Conservation (phyloP, 2,888 invertebrate genomes). For the Drosophila melanocephala region DNA sequence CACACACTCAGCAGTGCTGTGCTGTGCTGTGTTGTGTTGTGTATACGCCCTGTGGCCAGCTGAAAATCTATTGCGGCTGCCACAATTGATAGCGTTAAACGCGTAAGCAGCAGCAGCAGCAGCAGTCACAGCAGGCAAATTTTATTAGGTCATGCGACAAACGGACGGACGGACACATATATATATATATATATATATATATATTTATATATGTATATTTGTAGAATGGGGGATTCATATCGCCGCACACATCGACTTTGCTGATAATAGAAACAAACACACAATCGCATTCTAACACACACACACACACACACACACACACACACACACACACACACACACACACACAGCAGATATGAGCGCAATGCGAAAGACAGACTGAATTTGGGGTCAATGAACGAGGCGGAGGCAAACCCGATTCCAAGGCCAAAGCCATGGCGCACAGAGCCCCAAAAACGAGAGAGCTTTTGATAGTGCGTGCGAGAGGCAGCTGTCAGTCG, state of each 20-base stretch:
- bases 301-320: slow-evolving; percentile 12
- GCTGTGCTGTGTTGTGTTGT: neutral
- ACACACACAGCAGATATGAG: slow-evolving; percentile 39
- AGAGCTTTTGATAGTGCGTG: slow-evolving; percentile 31
- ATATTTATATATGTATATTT: neutral
- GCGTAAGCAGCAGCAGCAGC: slow-evolving; percentile 6
- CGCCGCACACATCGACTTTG: slow-evolving; percentile 68
- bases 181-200: neutral
- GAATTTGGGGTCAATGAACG: slow-evolving; percentile 77
- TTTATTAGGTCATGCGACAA: slow-evolving; percentile 75
- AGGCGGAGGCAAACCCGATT: slow-evolving; percentile 71
- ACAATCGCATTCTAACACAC: slow-evolving; percentile 24
- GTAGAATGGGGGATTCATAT: slow-evolving; percentile 64
- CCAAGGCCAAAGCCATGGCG: slow-evolving; percentile 83
- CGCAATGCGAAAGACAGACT: slow-evolving; percentile 44
- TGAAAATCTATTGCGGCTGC: slow-evolving; percentile 34
- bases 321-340: slow-evolving; percentile 14
- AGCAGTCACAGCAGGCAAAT: slow-evolving; percentile 41
- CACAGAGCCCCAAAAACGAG: slow-evolving; percentile 53
- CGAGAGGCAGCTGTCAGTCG: neutral
- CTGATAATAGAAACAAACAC: slow-evolving; percentile 76
- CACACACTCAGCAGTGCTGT: neutral
- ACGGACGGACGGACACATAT: slow-evolving; percentile 18
- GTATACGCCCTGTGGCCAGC: slow-evolving; percentile 11
- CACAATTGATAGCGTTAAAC: slow-evolving; percentile 45